Evolutionary conservation across 2,797 vertebrate genomes (phyloP).

Genomic region (Ctenopoma multispine): DNA sequence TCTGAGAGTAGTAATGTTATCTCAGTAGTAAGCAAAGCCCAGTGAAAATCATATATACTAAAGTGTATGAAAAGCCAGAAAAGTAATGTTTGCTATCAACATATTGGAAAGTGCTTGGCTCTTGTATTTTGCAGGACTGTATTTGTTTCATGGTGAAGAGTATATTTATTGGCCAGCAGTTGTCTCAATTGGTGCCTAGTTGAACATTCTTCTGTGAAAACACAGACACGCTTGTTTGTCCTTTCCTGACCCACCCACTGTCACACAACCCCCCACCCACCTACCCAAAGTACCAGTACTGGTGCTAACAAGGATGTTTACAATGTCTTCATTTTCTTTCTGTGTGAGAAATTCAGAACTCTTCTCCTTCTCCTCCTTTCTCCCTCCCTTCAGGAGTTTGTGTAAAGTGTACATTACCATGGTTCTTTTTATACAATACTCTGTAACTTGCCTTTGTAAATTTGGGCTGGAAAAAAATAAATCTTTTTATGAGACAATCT

Average conservation of each 20-base stretch:
- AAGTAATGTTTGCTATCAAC: conserved; percentile 81
- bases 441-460: conserved; percentile 97
- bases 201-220: conserved; percentile 82
- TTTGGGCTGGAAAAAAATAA: conserved; percentile 98
- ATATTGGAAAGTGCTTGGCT: conserved; percentile 85
- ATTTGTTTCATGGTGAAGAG: conserved; percentile 84
- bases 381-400: conserved; percentile 89
- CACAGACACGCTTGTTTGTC: conserved; percentile 71
- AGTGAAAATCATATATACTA: conserved; percentile 82
- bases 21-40: conserved; percentile 81
- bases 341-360: conserved; percentile 81
- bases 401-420: conserved; percentile 99
- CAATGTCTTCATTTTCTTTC: conserved; percentile 85
- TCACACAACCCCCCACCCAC: conserved; percentile 53
- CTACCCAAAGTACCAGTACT: conserved; percentile 69
- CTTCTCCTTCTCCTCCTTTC: conserved; percentile 65
- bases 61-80: conserved; percentile 83
- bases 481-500: conserved; percentile 99
- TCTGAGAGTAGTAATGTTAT: conserved; percentile 82
- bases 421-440: conserved; percentile 95
- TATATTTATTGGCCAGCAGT: conserved; percentile 86
- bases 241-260: conserved; percentile 62
- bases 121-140: conserved; percentile 83
- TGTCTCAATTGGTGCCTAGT: conserved; percentile 84
- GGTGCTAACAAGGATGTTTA: conserved; percentile 90